These are phyloP conservation scores for Aleiodes alternator DNA, from an alignment of 2,888 invertebrate genomes.

Conservation along the genomic window DNA sequence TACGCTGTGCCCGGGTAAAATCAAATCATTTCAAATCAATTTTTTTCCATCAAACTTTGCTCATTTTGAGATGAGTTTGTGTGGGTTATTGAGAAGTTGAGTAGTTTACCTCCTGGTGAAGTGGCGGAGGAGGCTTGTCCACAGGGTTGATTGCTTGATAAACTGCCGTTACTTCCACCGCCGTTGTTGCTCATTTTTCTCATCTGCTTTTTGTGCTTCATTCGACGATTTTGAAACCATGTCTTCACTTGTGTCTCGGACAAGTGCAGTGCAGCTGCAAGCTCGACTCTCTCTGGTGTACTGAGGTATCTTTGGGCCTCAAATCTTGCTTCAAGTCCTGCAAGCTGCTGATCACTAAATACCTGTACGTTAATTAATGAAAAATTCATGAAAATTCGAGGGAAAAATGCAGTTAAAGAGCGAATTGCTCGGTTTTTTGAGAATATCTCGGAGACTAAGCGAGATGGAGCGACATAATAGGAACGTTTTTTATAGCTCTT, in stretches of 20 bases:
- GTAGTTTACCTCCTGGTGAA: slow-evolving; percentile 67
- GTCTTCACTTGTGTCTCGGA: slow-evolving; percentile 98
- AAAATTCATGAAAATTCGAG: not conserved
- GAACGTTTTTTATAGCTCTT: not conserved
- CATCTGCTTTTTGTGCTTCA: slow-evolving; percentile 97
- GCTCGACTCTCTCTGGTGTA: slow-evolving; percentile 96
- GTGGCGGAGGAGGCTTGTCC: slow-evolving; percentile 65
- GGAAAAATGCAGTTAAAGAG: too few species aligned
- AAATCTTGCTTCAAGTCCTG: slow-evolving; percentile 95
- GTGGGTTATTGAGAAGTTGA: not conserved
- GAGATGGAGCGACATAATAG: not conserved
- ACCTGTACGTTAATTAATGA: slow-evolving; percentile 62
- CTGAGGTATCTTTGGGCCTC: slow-evolving; percentile 96
- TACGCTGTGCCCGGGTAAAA: not conserved
- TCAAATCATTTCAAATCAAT: not conserved
- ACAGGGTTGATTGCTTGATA: slow-evolving; percentile 63
- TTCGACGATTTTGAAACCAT: slow-evolving; percentile 98
- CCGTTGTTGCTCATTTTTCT: slow-evolving; percentile 79
- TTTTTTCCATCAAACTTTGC: too few species aligned
- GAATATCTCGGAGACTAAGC: not conserved
- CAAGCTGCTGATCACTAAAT: slow-evolving; percentile 87
- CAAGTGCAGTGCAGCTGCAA: slow-evolving; percentile 93
- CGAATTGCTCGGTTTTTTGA: too few species aligned
- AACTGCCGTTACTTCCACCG: slow-evolving; percentile 53
- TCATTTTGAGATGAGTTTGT: too few species aligned